phyloP scores from a whole-genome alignment of 2,797 vertebrate genomes.

The Chiloscyllium punctatum region DNA sequence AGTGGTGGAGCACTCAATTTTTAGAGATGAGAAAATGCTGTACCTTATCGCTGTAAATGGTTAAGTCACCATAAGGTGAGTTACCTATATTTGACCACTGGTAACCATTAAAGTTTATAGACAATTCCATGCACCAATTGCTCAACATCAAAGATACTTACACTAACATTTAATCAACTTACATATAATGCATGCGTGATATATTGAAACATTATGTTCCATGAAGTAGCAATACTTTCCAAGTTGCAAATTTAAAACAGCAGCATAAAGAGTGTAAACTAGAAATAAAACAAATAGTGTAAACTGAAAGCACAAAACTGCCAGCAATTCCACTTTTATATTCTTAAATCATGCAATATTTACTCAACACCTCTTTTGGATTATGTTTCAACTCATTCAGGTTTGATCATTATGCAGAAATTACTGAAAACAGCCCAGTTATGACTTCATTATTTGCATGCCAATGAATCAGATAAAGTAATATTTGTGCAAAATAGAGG shows the following conservation, averaged over 20 bases:
- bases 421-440: too few relatives aligned
- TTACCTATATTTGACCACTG: not conserved
- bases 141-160: not conserved
- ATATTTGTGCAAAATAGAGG: not conserved
- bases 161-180: not conserved
- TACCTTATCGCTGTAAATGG: too few relatives aligned
- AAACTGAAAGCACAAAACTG: not conserved
- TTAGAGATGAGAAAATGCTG: not conserved
- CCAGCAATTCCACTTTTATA: not conserved
- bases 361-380: not conserved
- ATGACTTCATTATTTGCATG: too few relatives aligned
- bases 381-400: conserved; percentile 1
- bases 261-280: not conserved
- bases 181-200: conserved; percentile 4
- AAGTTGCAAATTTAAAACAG: conserved; percentile 22
- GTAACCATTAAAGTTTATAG: not conserved
- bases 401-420: not conserved
- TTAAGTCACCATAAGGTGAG: not conserved
- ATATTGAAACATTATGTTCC: not conserved
- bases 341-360: not conserved
- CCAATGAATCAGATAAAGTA: too few relatives aligned
- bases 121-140: conserved; percentile 12
- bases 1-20: not conserved
- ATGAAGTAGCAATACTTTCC: not conserved
- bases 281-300: not conserved